Base-by-base conservation (phyloP, 2,797 vertebrate species). In the Gymnocypris eckloni region DNA sequence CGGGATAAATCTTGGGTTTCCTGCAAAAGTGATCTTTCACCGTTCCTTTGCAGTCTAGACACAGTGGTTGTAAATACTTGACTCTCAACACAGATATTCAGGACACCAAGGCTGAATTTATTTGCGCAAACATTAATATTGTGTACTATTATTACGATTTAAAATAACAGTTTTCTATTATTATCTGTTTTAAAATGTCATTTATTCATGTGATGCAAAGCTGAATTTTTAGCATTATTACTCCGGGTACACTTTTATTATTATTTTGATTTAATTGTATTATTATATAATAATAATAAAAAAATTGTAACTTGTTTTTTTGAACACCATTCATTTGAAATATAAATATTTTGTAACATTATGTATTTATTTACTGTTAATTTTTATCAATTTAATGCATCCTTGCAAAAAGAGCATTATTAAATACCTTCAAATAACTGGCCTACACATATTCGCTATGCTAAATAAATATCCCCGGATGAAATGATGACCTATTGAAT, bases 1-100 rank as follows among this genome's bases (percentile, higher is more conserved):
- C 82, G 15, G 20, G 20, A 84, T 67, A 78, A 69, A 84, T 84
- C 61, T 69, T 78, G 52, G 39, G 54, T 73, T 73, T 45, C 70
- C 39, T 45, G 13, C 28, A 28, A 39, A 18, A 18, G n/a, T 45
- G 6, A 25, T 64, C 56, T 64, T 64, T 25, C 56, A n/a, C 33
- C 22, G 48, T 33, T 25, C 48, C n/a, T 76, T 76, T 28, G n/a
- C n/a, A 52, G 28, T 54, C 11, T 69, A 81, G 64, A 67, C 43
- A 52, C 64, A 70, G 20, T 37, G 43, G 56, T 81, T 52, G 11
- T 41, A 37, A 7, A n/a, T 67, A 67, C 6, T 67, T 33, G 15
- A 16, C 28, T 67, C 6, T 4, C 28, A 67, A 33, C 64, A n/a
- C 6, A 41, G 18, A 59, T 41, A 41, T 78, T 61, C 20, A 70